Conservation (phyloP, 1,140 invertebrate genomes). For the Pseudomyrmex concolor region DNA sequence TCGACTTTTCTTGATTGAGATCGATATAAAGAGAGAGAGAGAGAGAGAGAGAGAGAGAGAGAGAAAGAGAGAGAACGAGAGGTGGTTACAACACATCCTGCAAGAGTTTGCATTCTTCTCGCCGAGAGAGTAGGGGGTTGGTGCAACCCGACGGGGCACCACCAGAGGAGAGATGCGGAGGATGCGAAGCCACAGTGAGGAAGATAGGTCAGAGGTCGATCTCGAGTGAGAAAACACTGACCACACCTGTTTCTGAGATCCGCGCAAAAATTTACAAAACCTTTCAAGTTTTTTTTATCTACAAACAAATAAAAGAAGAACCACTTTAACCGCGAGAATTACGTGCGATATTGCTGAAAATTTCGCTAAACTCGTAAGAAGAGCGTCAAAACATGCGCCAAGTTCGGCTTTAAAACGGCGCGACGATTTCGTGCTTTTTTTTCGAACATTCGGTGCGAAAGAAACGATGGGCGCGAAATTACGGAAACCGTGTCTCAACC, state of each 20-base stretch:
- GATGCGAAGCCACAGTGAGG: constrained; percentile 11
- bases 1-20: no score
- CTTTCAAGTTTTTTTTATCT: background rate
- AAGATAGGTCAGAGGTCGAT: constrained; percentile 61
- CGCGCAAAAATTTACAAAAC: constrained; percentile 29
- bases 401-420: background rate
- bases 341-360: background rate
- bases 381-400: background rate
- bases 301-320: background rate
- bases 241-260: constrained; percentile 64
- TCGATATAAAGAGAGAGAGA: background rate
- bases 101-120: constrained; percentile 52
- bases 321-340: background rate
- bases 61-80: background rate
- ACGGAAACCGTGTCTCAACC: constrained; percentile 26
- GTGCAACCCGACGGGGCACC: constrained; percentile 32
- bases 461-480: background rate
- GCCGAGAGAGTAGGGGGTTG: constrained; percentile 55
- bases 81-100: no score
- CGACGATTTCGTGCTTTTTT: background rate
- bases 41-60: background rate
- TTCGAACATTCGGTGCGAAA: background rate
- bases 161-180: constrained; percentile 37
- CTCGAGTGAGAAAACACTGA: constrained; percentile 37
- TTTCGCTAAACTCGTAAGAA: background rate